phyloP scores from a whole-genome alignment of 2,113 vertebrate genomes.

The Brevimyrus niger region DNA sequence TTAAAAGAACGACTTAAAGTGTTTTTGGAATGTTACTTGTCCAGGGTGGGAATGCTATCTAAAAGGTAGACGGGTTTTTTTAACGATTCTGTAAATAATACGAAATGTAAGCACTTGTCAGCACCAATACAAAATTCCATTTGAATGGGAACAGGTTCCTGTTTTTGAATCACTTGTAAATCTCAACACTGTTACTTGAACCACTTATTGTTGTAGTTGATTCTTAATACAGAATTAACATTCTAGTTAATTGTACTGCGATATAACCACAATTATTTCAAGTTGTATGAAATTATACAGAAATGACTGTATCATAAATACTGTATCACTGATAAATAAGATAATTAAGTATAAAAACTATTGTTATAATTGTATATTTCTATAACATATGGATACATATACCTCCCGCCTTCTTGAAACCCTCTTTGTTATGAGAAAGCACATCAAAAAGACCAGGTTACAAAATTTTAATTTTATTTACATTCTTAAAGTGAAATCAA shows the following conservation, averaged over 20 bases:
- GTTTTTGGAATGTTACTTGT: constrained; percentile 58
- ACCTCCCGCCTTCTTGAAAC: not conserved
- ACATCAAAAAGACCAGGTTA: constrained; percentile 37
- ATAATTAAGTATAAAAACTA: not conserved
- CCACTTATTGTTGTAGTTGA: not conserved
- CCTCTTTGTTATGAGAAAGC: not conserved
- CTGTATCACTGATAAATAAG: not conserved
- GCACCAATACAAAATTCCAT: not conserved
- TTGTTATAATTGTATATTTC: not conserved
- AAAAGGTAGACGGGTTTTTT: constrained; percentile 31
- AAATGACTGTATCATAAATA: not conserved
- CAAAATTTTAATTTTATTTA: constrained; percentile 66
- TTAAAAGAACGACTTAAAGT: constrained; percentile 62
- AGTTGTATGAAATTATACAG: not conserved
- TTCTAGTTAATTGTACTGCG: not conserved
- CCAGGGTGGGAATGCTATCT: constrained; percentile 46
- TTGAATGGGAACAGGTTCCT: not conserved
- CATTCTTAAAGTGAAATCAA: constrained; percentile 47
- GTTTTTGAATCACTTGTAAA: not conserved
- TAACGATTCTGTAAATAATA: constrained; percentile 11
- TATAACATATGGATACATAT: not conserved
- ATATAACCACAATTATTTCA: not conserved
- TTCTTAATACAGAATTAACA: not conserved
- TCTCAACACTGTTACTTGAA: not conserved
- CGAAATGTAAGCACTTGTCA: not conserved